These are phyloP conservation scores for Nebria brevicollis DNA, from an alignment of 2,888 invertebrate species.

Conservation along the genomic window DNA sequence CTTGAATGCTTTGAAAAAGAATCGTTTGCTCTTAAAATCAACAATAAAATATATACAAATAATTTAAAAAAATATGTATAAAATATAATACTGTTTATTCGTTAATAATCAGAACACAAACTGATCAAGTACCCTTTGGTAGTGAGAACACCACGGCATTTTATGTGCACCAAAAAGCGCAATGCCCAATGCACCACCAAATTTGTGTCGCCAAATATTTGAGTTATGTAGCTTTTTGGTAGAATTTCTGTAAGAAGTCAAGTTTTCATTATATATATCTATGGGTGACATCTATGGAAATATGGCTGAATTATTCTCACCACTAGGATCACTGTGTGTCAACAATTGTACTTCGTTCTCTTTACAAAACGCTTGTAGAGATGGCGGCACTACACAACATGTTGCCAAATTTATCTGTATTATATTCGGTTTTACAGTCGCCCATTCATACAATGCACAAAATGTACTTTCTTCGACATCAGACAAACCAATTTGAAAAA, in stretches of 20 bases:
- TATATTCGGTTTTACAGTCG: slow-evolving; percentile 83
- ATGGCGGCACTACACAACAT: slow-evolving; percentile 94
- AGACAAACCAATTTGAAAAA: slow-evolving; percentile 83
- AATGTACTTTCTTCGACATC: slow-evolving; percentile 89
- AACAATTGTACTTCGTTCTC: slow-evolving; percentile 91
- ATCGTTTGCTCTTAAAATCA: neutral
- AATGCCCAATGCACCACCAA: slow-evolving; percentile 78
- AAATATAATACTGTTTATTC: slow-evolving; percentile 29
- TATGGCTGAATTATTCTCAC: slow-evolving; percentile 63
- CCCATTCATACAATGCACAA: slow-evolving; percentile 78
- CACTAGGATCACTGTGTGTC: slow-evolving; percentile 94
- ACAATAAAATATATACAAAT: slow-evolving; percentile 16
- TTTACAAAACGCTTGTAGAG: slow-evolving; percentile 88
- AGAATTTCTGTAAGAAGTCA: slow-evolving; percentile 64
- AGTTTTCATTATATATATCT: slow-evolving; percentile 35
- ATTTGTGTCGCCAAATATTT: slow-evolving; percentile 65
- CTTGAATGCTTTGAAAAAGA: neutral
- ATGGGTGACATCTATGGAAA: slow-evolving; percentile 46
- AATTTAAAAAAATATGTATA: slow-evolving; percentile 20
- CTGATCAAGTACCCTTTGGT: slow-evolving; percentile 86
- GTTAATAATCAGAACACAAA: slow-evolving; percentile 54
- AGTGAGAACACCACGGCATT: slow-evolving; percentile 89
- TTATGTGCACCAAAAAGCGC: slow-evolving; percentile 89
- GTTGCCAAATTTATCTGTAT: slow-evolving; percentile 93
- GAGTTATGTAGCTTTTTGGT: slow-evolving; percentile 67